These are phyloP conservation scores for Hypsopygia costalis DNA, from an alignment of 2,888 invertebrate species.

Conservation along the genomic window DNA sequence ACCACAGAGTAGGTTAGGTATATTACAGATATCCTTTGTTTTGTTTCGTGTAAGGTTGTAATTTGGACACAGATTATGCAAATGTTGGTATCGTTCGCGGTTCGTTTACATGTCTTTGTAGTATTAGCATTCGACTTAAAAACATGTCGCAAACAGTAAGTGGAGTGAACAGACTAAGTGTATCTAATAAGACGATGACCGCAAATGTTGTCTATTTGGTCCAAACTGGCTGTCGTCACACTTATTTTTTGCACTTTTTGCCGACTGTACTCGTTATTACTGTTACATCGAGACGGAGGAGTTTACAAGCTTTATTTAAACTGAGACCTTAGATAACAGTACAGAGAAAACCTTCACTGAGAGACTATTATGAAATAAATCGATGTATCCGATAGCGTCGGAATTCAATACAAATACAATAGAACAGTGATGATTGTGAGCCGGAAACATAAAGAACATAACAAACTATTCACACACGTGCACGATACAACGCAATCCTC, in stretches of 20 bases:
- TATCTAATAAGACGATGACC: constrained; percentile 18
- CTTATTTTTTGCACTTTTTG: constrained; percentile 38
- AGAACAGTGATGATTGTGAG: constrained; percentile 37
- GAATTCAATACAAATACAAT: constrained; percentile 38
- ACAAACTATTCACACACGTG: constrained; percentile 33
- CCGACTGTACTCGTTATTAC: constrained; percentile 12
- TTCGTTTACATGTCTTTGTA: constrained; percentile 12
- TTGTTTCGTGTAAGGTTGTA: constrained; percentile 6
- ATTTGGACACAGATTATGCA: constrained; percentile 10
- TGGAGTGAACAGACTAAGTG: constrained; percentile 15
- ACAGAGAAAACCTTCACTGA: constrained; percentile 43
- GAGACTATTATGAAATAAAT: constrained; percentile 29
- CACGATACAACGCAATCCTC: constrained; percentile 30
- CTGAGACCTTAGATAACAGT: constrained; percentile 39
- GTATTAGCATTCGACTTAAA: constrained; percentile 8
- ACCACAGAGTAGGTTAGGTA: constrained; percentile 1
- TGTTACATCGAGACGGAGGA: constrained; percentile 4
- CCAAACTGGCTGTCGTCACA: constrained; percentile 27
- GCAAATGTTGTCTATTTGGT: constrained; percentile 35
- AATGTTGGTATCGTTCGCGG: constrained; percentile 7
- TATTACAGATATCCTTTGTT: constrained; percentile 6
- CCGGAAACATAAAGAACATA: constrained; percentile 29
- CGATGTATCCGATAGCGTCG: constrained; percentile 22
- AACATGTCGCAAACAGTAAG: constrained; percentile 34
- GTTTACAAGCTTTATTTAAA: constrained; percentile 1